Evolutionary conservation across 2,888 invertebrate species (phyloP).

Genomic region (Antheraea yamamai): DNA sequence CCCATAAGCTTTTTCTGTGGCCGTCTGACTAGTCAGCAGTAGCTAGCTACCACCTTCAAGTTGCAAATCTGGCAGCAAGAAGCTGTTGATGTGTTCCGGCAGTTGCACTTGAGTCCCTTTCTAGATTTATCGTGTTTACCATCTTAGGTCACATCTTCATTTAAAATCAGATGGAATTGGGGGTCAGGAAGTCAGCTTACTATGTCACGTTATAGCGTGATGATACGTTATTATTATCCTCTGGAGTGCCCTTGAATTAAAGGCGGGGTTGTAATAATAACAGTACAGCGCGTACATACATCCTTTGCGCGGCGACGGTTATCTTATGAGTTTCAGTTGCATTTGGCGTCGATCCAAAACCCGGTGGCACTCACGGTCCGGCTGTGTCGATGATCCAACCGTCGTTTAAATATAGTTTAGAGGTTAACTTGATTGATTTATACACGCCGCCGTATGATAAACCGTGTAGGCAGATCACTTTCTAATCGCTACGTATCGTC

Average conservation of each 20-base stretch:
- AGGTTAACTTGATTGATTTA: constrained; percentile 18
- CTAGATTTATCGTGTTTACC: no score
- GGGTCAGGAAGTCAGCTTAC: neutral
- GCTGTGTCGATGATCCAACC: constrained; percentile 33
- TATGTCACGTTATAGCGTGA: neutral
- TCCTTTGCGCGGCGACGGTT: neutral
- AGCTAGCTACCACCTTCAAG: no score
- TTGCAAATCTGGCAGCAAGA: no score
- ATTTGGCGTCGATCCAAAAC: constrained; percentile 13
- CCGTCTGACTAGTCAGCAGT: no score
- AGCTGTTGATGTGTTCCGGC: no score
- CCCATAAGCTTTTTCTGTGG: no score
- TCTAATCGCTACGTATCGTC: neutral
- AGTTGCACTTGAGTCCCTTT: no score
- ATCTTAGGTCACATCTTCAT: no score
- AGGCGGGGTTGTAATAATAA: constrained; percentile 1
- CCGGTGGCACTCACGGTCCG: neutral
- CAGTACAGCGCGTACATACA: neutral
- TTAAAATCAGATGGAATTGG: no score
- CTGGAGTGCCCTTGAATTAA: neutral
- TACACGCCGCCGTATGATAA: neutral
- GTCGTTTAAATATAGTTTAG: constrained; percentile 13
- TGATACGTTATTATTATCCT: constrained; percentile 1
- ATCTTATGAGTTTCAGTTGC: neutral
- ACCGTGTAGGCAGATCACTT: neutral